Conservation (phyloP, 1,140 invertebrate genomes). For the Rhopalosiphum padi region DNA sequence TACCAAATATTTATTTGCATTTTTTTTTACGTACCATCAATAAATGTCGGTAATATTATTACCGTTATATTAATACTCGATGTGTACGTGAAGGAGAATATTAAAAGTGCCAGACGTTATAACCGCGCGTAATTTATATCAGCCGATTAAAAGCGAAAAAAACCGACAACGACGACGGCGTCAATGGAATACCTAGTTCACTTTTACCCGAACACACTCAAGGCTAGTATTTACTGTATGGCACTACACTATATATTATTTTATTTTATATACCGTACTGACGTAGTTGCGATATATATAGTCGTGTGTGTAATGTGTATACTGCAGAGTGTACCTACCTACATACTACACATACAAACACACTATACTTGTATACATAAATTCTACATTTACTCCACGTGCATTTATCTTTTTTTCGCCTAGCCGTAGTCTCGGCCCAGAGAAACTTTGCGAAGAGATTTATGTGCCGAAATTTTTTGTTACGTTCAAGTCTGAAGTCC, state of each 20-base stretch:
- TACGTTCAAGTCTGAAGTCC: neutral
- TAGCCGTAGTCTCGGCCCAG: neutral
- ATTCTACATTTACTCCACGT: neutral
- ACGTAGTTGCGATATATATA: neutral
- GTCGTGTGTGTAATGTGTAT: neutral
- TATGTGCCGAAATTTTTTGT: neutral
- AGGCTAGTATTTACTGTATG: constrained; percentile 31
- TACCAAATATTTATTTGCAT: neutral
- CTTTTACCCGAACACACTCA: constrained; percentile 52
- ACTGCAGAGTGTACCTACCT: neutral
- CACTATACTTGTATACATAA: neutral
- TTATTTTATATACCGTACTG: neutral
- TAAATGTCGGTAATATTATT: neutral
- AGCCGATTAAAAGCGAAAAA: constrained; percentile 37
- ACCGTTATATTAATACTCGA: neutral
- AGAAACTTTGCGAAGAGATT: constrained; percentile 24
- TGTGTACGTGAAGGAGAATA: neutral
- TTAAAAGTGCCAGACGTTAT: neutral
- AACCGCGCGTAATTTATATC: constrained; percentile 29
- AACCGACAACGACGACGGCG: neutral
- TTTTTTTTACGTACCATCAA: neutral
- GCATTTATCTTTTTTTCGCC: neutral
- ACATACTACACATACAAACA: neutral
- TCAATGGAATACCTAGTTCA: neutral
- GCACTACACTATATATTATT: neutral